phyloP scores from a whole-genome alignment of 2,113 vertebrate species.

The Phyllostomus hastatus region DNA sequence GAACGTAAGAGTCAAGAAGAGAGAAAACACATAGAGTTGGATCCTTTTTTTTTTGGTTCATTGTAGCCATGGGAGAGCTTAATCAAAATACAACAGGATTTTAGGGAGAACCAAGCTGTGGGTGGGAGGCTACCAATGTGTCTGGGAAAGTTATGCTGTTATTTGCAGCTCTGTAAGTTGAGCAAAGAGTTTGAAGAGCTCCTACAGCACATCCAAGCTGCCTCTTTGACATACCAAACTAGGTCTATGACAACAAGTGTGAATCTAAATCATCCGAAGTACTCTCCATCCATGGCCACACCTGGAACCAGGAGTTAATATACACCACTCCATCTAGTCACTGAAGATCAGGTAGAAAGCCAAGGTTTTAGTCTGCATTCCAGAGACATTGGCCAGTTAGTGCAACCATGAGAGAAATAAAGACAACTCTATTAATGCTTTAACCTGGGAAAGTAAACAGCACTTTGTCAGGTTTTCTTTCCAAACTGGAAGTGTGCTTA shows the following conservation, averaged over 20 bases:
- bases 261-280: not conserved
- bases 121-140: not conserved
- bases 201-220: not conserved
- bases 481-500: slow-evolving; percentile 53
- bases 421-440: not conserved
- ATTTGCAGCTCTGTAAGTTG: not conserved
- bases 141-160: not conserved
- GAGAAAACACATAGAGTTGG: not conserved
- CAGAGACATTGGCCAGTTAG: not conserved
- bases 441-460: not conserved
- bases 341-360: not conserved
- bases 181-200: not conserved
- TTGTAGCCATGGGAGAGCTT: not conserved
- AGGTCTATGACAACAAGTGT: not conserved
- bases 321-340: not conserved
- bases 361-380: not conserved
- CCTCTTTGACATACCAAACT: not conserved
- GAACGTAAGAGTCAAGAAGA: not conserved
- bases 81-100: not conserved
- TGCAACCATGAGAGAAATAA: not conserved
- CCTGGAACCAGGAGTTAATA: not conserved
- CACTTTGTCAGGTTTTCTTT: not conserved
- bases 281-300: not conserved
- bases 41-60: not conserved
- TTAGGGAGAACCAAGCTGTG: not conserved